phyloP scores from a whole-genome alignment of 2,113 vertebrate species.

The Chloropsis cyanopogon region DNA sequence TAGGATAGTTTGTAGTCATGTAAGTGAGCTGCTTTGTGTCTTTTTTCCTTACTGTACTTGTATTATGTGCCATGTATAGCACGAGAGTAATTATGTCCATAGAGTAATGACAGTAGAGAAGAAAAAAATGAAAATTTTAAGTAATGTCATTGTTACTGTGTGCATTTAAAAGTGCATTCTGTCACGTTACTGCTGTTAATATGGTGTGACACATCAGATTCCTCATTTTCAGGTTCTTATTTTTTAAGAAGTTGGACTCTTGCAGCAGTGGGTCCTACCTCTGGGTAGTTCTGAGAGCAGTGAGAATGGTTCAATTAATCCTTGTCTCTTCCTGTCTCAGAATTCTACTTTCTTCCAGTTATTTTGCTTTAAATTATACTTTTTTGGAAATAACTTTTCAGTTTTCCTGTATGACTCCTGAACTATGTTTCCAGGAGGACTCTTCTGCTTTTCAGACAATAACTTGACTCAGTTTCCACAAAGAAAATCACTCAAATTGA shows the following conservation, averaged over 20 bases:
- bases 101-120: neutral
- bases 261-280: neutral
- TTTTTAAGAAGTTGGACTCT: neutral
- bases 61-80: neutral
- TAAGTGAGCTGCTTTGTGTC: neutral
- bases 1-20: neutral
- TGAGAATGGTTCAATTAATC: neutral
- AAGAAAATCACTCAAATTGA: neutral
- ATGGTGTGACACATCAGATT: neutral
- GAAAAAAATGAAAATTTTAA: neutral
- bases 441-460: neutral
- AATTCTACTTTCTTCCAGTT: neutral
- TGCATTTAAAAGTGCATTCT: neutral
- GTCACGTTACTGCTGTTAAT: neutral
- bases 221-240: neutral
- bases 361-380: neutral
- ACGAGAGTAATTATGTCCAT: neutral
- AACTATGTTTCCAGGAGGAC: neutral
- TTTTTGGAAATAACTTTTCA: neutral
- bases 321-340: neutral
- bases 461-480: neutral
- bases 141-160: neutral
- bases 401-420: neutral
- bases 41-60: neutral
- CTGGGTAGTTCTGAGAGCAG: neutral